Conservation (phyloP, 2,888 invertebrate species). For the Leptinotarsa rubiginosa region DNA sequence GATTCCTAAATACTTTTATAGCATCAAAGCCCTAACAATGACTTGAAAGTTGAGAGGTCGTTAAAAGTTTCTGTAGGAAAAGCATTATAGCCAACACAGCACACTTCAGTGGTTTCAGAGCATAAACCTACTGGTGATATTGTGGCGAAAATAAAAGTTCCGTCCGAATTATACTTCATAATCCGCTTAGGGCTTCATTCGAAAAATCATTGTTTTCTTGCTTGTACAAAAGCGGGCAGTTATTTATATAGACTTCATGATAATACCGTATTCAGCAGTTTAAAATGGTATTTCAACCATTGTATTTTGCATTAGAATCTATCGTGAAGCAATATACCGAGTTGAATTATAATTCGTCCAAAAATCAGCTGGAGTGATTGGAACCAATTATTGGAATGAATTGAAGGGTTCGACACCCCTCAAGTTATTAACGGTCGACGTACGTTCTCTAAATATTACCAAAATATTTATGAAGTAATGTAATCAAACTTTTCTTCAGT, state of each 20-base stretch:
- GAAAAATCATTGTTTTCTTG: slow-evolving; percentile 17
- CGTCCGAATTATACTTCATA: slow-evolving; percentile 14
- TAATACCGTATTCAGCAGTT: slow-evolving; percentile 1
- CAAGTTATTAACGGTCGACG: no score
- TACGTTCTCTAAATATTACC: no score
- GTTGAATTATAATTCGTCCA: background rate
- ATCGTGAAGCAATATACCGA: background rate
- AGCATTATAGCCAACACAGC: slow-evolving; percentile 8
- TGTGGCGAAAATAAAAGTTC: slow-evolving; percentile 18
- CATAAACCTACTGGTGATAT: slow-evolving; percentile 11
- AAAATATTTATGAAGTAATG: no score
- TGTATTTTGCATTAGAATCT: background rate
- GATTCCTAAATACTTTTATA: slow-evolving; percentile 17
- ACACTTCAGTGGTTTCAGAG: slow-evolving; percentile 16
- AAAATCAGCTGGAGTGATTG: background rate
- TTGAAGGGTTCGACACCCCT: background rate
- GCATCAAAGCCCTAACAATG: slow-evolving; percentile 17
- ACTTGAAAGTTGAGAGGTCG: slow-evolving; percentile 17
- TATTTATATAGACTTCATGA: slow-evolving; percentile 4
- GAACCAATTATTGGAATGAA: background rate
- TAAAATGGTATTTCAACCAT: background rate
- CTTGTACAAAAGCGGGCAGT: background rate
- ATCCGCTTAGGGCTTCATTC: slow-evolving; percentile 11
- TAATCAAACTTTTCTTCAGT: no score
- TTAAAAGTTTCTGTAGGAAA: slow-evolving; percentile 5